Evolutionary conservation across 1,140 invertebrate genomes (phyloP), one percentile per base, ranked within the genome.

Genomic region (Cataglyphis hispanica): DNA sequence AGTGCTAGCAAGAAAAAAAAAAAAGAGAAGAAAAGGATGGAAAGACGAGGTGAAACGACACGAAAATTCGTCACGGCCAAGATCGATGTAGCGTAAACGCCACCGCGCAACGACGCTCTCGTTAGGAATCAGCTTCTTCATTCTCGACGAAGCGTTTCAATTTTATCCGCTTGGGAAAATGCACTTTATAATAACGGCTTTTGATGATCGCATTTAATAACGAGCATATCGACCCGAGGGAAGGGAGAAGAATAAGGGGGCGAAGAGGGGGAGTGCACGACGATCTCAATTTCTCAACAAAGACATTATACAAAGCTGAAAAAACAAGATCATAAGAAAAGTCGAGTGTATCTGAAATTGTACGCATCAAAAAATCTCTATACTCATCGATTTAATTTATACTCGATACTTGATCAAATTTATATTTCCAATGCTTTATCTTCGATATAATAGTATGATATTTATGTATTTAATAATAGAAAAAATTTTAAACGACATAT

Each of bases 31-130:
- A 60, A 27, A 22, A 4, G 76, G 22, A 64, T 53, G 69, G 37
- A 58, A 75, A 76, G 69, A 60, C 46, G 53, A 60, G 61, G 31
- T 67, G 34, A 46, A 76, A 67, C 60, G 70, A 89, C 66, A 67
- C 40, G 86, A 89, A 76, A 90, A 91, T 84, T 86, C 74, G 63
- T 86, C 83, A 77, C 22, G 77, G 53, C n/a, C 43, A 74, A 85
- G 80, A 89, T 81, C 70, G 81, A 89, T 89, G 83, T 75, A 43
- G 63, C 89, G 85, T 85, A 43, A 89, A 87, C 25, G 69, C 43
- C 60, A 37, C 10, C 56, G 72, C 25, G 80, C 75, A 40, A 25
- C 75, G 67, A 83, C 53, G 60, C 53, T 46, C 75, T 70, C 58
- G 56, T 83, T 89, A 37, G 60, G 63, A 34, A 69, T 81, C 37